These are phyloP conservation scores for Oxyruncus cristatus DNA, from an alignment of 2,113 vertebrate species.

Conservation along the genomic window DNA sequence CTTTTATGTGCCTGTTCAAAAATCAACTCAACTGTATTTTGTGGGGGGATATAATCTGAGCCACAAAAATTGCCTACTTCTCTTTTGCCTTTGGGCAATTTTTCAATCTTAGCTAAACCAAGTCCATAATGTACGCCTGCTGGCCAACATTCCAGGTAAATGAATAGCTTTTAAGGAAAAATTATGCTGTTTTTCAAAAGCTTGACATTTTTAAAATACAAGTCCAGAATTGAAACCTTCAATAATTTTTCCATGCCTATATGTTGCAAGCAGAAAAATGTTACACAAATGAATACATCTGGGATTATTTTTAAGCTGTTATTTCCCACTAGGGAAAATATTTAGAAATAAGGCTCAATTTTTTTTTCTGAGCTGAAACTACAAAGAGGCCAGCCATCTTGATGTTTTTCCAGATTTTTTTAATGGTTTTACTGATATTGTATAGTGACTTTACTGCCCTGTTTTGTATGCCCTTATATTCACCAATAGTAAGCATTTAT, in stretches of 20 bases:
- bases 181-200: slow-evolving; percentile 81
- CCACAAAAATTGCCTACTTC: slow-evolving; percentile 69
- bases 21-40: slow-evolving; percentile 48
- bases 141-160: slow-evolving; percentile 83
- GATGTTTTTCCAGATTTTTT: slow-evolving; percentile 79
- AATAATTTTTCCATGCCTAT: slow-evolving; percentile 81
- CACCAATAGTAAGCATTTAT: slow-evolving; percentile 73
- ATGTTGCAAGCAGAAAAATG: slow-evolving; percentile 76
- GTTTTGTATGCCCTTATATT: slow-evolving; percentile 67
- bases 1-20: slow-evolving; percentile 34
- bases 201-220: slow-evolving; percentile 78
- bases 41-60: slow-evolving; percentile 64
- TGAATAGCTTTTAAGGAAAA: slow-evolving; percentile 81
- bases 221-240: slow-evolving; percentile 78
- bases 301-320: slow-evolving; percentile 84
- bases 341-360: slow-evolving; percentile 76
- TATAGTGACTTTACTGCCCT: slow-evolving; percentile 78
- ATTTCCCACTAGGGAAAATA: slow-evolving; percentile 84
- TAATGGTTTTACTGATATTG: slow-evolving; percentile 83
- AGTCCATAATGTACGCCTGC: slow-evolving; percentile 76
- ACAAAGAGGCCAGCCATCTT: slow-evolving; percentile 82
- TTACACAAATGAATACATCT: slow-evolving; percentile 84
- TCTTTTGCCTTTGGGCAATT: slow-evolving; percentile 71
- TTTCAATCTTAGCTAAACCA: slow-evolving; percentile 79
- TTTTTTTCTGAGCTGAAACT: slow-evolving; percentile 74